phyloP scores from a whole-genome alignment of 2,888 invertebrate genomes.

The Nephrotoma appendiculata region DNA sequence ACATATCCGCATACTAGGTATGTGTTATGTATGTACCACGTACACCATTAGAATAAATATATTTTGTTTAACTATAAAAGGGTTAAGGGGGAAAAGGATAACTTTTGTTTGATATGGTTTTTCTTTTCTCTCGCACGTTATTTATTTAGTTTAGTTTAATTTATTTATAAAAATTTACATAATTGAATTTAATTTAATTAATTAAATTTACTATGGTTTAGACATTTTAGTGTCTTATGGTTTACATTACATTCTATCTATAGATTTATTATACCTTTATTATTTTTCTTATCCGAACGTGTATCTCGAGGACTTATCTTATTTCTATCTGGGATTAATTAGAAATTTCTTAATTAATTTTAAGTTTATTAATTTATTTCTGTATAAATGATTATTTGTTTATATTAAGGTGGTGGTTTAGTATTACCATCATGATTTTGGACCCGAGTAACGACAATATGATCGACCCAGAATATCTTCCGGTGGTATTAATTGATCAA shows the following conservation, averaged over 20 bases:
- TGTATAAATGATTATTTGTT: not conserved
- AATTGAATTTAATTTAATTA: not conserved
- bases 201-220: not conserved
- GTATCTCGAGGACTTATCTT: not conserved
- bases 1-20: not conserved
- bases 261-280: not conserved
- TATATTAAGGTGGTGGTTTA: not conserved
- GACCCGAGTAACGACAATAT: constrained; percentile 39
- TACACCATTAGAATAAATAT: not conserved
- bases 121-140: not conserved
- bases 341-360: not conserved
- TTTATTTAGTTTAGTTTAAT: not conserved
- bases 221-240: not conserved
- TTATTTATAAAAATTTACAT: not conserved
- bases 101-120: not conserved
- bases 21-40: not conserved
- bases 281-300: not conserved
- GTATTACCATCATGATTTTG: constrained; percentile 29
- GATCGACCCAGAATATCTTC: constrained; percentile 42
- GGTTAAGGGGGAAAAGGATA: not conserved
- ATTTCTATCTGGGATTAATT: not conserved
- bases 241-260: not conserved
- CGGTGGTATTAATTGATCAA: constrained; percentile 41
- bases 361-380: not conserved
- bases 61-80: not conserved